Percentiles rank a stretch among this genome's conserved stretches.
Evolutionary conservation across 2,797 vertebrate genomes (phyloP).

Genomic region (Mustela erminea): DNA sequence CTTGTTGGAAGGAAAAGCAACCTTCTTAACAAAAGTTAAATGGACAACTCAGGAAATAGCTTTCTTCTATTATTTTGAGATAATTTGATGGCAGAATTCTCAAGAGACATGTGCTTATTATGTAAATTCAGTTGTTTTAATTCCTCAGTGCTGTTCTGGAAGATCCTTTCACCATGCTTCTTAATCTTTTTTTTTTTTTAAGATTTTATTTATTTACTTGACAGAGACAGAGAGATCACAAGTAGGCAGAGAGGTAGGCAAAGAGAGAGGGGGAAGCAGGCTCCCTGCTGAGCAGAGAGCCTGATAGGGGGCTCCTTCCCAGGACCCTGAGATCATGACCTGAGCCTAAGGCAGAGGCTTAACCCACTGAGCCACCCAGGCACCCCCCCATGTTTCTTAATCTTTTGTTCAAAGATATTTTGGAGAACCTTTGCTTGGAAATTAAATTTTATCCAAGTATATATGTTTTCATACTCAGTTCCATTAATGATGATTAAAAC

Average conservation of each 20-base stretch:
- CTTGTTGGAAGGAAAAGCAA: slow-evolving; percentile 51
- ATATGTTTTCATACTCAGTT: slow-evolving; percentile 48
- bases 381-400: slow-evolving; percentile 1
- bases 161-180: slow-evolving; percentile 45
- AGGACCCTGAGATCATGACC: no score
- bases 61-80: slow-evolving; percentile 61
- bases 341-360: no score
- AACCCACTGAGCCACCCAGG: no score
- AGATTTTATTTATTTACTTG: no score
- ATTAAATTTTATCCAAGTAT: slow-evolving; percentile 56
- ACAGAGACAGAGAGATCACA: no score
- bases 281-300: no score
- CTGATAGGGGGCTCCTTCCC: no score
- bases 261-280: no score
- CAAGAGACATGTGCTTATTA: slow-evolving; percentile 36
- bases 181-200: slow-evolving; percentile 33
- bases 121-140: slow-evolving; percentile 70
- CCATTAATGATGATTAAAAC: slow-evolving; percentile 45
- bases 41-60: slow-evolving; percentile 50
- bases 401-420: slow-evolving; percentile 60
- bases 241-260: no score
- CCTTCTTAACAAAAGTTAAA: slow-evolving; percentile 70
- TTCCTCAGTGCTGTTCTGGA: slow-evolving; percentile 50
- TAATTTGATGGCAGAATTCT: slow-evolving; percentile 49
- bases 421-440: slow-evolving; percentile 55